Percentiles rank a stretch among this genome's conserved stretches.
phyloP scores from a whole-genome alignment of 1,140 invertebrate species.

The Listronotus oregonensis region DNA sequence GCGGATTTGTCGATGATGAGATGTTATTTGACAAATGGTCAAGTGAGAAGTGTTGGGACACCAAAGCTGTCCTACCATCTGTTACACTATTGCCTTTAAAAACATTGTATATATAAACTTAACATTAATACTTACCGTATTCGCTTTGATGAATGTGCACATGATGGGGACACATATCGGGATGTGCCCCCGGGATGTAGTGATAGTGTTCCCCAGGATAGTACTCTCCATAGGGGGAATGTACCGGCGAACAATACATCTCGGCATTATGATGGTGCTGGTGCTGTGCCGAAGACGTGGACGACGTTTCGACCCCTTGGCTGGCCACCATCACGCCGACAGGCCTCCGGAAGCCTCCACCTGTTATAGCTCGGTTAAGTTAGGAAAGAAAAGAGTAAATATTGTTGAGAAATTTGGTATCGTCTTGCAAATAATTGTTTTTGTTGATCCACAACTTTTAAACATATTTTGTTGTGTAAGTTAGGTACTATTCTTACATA shows the following conservation, averaged over 20 bases:
- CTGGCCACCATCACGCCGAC: constrained; percentile 53
- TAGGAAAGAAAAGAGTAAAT: no score
- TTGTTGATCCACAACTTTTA: no score
- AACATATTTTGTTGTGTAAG: no score
- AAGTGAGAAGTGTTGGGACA: no score
- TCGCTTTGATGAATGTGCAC: constrained; percentile 52
- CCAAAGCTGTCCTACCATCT: no score
- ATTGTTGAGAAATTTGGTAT: no score
- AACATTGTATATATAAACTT: no score
- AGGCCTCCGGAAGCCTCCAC: constrained; percentile 30
- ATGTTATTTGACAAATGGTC: no score
- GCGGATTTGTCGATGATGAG: no score
- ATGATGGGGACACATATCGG: constrained; percentile 48
- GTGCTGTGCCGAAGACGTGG: constrained; percentile 23
- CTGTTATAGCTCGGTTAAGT: constrained; percentile 10
- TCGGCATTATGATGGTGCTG: constrained; percentile 24
- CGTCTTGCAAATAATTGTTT: no score
- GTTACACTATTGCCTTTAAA: no score
- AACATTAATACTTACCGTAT: constrained; percentile 43
- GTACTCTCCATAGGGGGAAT: constrained; percentile 51
- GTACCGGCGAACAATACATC: constrained; percentile 27
- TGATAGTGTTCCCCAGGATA: constrained; percentile 50
- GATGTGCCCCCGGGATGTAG: constrained; percentile 39
- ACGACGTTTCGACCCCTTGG: constrained; percentile 49
- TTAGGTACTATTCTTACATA: no score